Conservation (phyloP, 2,888 invertebrate genomes). For the Actias luna region DNA sequence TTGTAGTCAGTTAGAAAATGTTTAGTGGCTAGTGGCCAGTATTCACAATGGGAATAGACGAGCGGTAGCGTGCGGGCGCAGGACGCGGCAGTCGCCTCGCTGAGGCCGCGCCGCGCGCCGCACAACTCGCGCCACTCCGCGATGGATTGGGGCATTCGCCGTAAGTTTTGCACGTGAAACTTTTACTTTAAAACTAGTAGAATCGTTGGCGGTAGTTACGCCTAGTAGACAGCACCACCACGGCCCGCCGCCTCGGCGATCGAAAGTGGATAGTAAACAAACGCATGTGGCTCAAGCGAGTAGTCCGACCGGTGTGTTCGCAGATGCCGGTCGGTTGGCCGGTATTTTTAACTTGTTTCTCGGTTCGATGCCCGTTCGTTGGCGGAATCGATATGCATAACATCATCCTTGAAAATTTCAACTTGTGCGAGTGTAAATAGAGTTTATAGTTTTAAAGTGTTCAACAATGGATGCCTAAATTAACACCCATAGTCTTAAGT, state of each 20-base stretch:
- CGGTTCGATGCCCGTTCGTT: slow-evolving; percentile 79
- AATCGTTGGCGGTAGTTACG: slow-evolving; percentile 26
- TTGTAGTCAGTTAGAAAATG: slow-evolving; percentile 54
- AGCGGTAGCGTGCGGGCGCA: slow-evolving; percentile 64
- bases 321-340: slow-evolving; percentile 74
- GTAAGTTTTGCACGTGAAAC: slow-evolving; percentile 66
- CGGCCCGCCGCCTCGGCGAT: slow-evolving; percentile 50
- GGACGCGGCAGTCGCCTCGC: slow-evolving; percentile 76
- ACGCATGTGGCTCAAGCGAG: slow-evolving; percentile 73
- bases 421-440: slow-evolving; percentile 56
- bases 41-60: slow-evolving; percentile 56
- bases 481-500: slow-evolving; percentile 55
- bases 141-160: slow-evolving; percentile 81
- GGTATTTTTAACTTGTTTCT: slow-evolving; percentile 79
- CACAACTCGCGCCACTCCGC: slow-evolving; percentile 49
- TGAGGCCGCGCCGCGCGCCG: slow-evolving; percentile 73
- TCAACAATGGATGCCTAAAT: slow-evolving; percentile 42
- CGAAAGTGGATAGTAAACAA: slow-evolving; percentile 75
- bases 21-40: slow-evolving; percentile 32
- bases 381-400: slow-evolving; percentile 78
- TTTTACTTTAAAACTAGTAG: slow-evolving; percentile 38
- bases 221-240: slow-evolving; percentile 34
- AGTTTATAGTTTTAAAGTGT: slow-evolving; percentile 46
- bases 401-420: slow-evolving; percentile 66
- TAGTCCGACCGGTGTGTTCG: slow-evolving; percentile 77